phyloP scores from a whole-genome alignment of 2,113 vertebrate genomes.

The Morphnarchus princeps region DNA sequence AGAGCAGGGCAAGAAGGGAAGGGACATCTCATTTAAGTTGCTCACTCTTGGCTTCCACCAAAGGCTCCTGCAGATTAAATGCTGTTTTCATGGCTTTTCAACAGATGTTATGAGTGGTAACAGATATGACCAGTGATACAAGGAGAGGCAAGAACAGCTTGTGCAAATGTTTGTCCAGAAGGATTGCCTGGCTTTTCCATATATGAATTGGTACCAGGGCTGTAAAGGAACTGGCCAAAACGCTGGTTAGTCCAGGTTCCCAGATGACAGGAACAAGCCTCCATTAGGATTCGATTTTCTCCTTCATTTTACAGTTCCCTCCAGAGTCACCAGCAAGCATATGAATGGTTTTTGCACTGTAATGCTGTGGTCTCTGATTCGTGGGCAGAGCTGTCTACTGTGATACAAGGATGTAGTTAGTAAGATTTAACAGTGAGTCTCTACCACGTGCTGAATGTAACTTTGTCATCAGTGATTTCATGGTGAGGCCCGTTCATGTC shows the following conservation, averaged over 20 bases:
- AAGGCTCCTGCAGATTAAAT: not conserved
- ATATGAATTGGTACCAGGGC: not conserved
- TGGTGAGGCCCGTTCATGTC: not conserved
- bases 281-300: not conserved
- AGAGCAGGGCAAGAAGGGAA: not conserved
- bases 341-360: constrained; percentile 6
- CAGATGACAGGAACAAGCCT: not conserved
- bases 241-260: not conserved
- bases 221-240: not conserved
- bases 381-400: not conserved
- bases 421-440: not conserved
- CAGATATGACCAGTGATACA: not conserved
- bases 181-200: not conserved
- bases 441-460: not conserved
- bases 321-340: not conserved
- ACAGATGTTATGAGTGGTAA: not conserved
- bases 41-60: not conserved
- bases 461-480: not conserved
- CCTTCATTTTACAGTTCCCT: not conserved
- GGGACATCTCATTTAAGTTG: not conserved
- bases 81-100: not conserved
- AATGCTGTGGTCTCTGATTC: constrained; percentile 8
- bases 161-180: fast-evolving
- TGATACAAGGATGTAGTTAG: not conserved
- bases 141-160: not conserved